Percentiles rank a stretch among this genome's conserved stretches.
phyloP scores from a whole-genome alignment of 2,888 invertebrate genomes.

The Dastarcus helophoroides region DNA sequence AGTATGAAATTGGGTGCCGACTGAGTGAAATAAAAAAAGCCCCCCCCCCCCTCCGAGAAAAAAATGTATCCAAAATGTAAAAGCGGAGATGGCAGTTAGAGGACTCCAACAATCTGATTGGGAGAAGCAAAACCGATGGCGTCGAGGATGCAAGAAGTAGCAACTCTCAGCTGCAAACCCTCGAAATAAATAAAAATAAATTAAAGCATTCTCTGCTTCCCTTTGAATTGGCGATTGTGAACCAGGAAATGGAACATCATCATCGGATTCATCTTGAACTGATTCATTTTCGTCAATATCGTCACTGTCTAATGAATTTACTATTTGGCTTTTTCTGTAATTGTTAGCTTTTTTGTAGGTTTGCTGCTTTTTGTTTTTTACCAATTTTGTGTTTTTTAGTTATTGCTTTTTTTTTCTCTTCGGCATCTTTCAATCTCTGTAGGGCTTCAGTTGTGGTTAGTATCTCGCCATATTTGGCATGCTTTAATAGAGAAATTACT shows the following conservation, averaged over 20 bases:
- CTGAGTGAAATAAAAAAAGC: too few species aligned
- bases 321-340: not conserved
- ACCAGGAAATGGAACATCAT: constrained; percentile 3
- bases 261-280: constrained; percentile 5
- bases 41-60: too few species aligned
- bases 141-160: too few species aligned
- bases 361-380: not conserved
- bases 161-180: too few species aligned
- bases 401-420: constrained; percentile 2
- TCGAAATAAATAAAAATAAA: too few species aligned
- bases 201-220: constrained; percentile 1
- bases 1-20: too few species aligned
- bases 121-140: too few species aligned
- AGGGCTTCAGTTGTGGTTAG: constrained; percentile 3
- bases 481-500: constrained; percentile 4
- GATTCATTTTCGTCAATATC: constrained; percentile 4
- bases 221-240: constrained; percentile 2
- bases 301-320: constrained; percentile 5
- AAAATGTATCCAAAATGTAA: too few species aligned
- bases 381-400: not conserved
- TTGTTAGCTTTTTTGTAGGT: not conserved
- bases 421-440: constrained; percentile 3
- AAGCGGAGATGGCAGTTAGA: too few species aligned
- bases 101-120: too few species aligned
- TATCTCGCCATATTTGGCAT: constrained; percentile 4